Base-by-base conservation (phyloP, 2,797 vertebrate genomes). In the Schizopygopsis pylzovi region DNA sequence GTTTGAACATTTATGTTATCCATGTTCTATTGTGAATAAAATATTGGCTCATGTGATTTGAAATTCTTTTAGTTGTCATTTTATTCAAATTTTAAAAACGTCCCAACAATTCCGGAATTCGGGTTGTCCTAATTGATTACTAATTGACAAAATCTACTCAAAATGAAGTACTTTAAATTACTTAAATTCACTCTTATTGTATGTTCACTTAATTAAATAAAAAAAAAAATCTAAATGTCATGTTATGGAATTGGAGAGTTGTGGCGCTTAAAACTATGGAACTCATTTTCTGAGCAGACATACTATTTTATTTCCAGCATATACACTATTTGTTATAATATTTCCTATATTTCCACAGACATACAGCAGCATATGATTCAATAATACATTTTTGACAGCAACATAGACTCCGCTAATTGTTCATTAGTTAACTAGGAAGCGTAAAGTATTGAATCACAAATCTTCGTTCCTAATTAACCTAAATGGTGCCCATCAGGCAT, bases 401-500 rank as follows among this genome's bases (percentile, higher is more conserved):
- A 47, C n/a, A 43, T 13, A 54, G 11, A 63, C 45, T n/a, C 72
- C 15, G 22, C 67, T 73, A 81, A 61, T 37, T 73, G 54, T 28
- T 33, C 12, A 47, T 63, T 73, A 63, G 41, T 63, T 47, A 75
- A 73, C 7, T 37, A 12, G 8, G 10, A 81, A n/a, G 16, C 25
- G 39, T 68, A 47, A 33, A 45, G 22, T 47, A 83, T 47, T 61
- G 41, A 47, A 70, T 25, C 9, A 6, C 47, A 63, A 5, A 61
- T 47, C 25, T 7, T 20, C 25, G 22, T 28, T 47, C 54, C 49
- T 71, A 28, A 33, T 75, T 75, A 16, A 33, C 18, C 3, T 59
- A 16, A 68, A 81, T 2, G 28, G 71, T 65, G 56, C 70, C 80
- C 37, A 65, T 77, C 39, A 70, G 28, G 83, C 63, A 43, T 11